Evolutionary conservation across 2,888 invertebrate species (phyloP).

Genomic region (Acholoe squamosa): DNA sequence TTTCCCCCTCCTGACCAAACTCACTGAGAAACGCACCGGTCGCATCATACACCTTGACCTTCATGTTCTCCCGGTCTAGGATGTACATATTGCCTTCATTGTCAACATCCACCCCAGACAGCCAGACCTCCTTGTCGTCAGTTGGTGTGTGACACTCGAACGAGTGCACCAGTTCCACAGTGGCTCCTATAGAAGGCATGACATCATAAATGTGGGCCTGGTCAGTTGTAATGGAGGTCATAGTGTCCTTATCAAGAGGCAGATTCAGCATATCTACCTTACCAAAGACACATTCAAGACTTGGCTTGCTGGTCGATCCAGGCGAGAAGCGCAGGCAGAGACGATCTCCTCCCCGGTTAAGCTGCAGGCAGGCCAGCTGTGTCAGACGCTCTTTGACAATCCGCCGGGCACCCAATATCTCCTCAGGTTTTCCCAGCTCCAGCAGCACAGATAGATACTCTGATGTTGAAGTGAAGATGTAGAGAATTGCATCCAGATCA

Average conservation of each 20-base stretch:
- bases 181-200: constrained; percentile 34
- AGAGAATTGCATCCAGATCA: not conserved
- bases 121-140: constrained; percentile 79
- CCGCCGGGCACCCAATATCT: constrained; percentile 73
- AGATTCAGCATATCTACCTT: constrained; percentile 71
- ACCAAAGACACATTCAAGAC: constrained; percentile 75
- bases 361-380: constrained; percentile 74
- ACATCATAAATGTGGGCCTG: not conserved
- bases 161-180: constrained; percentile 64
- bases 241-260: constrained; percentile 71
- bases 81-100: constrained; percentile 74
- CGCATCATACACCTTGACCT: constrained; percentile 75
- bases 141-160: constrained; percentile 72
- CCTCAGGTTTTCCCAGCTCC: constrained; percentile 74
- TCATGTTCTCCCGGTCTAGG: constrained; percentile 78
- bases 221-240: not conserved
- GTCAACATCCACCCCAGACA: constrained; percentile 76
- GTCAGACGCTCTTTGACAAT: constrained; percentile 74
- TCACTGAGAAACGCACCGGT: constrained; percentile 72
- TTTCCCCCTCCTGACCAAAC: constrained; percentile 70
- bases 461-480: constrained; percentile 55
- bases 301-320: constrained; percentile 72
- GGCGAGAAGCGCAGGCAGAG: constrained; percentile 73
- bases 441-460: constrained; percentile 70
- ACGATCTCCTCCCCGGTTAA: constrained; percentile 72